These are phyloP conservation scores for Bimastos eiseni DNA, from an alignment of 2,888 invertebrate genomes.

Conservation along the genomic window DNA sequence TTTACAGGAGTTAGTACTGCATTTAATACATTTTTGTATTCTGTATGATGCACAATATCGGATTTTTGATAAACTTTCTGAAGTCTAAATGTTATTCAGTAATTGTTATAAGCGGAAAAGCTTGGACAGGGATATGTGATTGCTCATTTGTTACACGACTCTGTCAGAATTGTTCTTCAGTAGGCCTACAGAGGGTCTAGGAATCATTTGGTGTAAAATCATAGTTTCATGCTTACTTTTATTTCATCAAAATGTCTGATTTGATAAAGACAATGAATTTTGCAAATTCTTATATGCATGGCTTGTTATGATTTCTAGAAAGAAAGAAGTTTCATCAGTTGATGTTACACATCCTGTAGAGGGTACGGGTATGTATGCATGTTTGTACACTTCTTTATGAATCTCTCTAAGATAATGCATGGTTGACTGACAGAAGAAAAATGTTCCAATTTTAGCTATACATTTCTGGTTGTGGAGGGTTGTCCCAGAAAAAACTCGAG, in stretches of 20 bases:
- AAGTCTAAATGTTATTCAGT: neutral
- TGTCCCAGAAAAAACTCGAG: too few species aligned
- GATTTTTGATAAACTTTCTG: neutral
- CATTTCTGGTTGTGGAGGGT: neutral
- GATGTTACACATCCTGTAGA: neutral
- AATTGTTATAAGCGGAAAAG: neutral
- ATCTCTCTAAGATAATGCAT: neutral
- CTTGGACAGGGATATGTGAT: neutral
- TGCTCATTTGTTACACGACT: neutral
- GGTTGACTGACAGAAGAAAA: neutral
- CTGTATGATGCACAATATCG: conserved; percentile 2
- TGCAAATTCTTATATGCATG: neutral
- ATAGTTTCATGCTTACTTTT: neutral
- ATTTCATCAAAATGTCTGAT: neutral
- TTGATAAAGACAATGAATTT: neutral
- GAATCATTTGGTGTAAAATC: neutral
- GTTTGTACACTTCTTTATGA: neutral
- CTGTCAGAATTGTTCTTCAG: neutral
- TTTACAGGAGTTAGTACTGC: too few species aligned
- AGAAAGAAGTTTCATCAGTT: neutral
- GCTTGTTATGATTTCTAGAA: neutral
- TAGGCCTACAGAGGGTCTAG: neutral
- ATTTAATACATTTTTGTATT: neutral
- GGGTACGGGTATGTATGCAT: neutral
- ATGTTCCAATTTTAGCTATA: neutral